Conservation (phyloP, 2,888 invertebrate genomes). For the Diarsia mendica region DNA sequence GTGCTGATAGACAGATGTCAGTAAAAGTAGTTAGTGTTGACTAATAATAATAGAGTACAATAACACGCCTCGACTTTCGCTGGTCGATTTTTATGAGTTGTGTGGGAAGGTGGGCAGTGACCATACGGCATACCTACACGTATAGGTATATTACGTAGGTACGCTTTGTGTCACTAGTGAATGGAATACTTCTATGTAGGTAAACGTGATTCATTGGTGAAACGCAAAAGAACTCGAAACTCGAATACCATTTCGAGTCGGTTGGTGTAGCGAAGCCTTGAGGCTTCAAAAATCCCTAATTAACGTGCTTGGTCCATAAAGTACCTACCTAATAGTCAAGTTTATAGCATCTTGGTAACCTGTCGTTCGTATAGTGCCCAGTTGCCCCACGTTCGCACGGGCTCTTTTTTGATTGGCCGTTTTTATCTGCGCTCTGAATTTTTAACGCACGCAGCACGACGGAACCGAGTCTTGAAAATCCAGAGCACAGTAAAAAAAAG, state of each 20-base stretch:
- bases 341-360: background rate
- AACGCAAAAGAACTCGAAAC: background rate
- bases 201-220: constrained; percentile 10
- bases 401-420: background rate
- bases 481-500: background rate
- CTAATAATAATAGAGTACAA: background rate
- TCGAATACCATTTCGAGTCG: background rate
- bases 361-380: background rate
- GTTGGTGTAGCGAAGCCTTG: background rate
- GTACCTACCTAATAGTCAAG: constrained; percentile 7
- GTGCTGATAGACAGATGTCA: background rate
- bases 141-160: constrained; percentile 4
- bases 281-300: background rate
- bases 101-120: constrained; percentile 25
- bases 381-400: background rate
- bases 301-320: background rate
- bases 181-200: background rate
- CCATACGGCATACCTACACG: background rate
- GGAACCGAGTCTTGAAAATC: background rate
- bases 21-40: constrained; percentile 30
- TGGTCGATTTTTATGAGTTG: constrained; percentile 41
- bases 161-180: too few relatives aligned
- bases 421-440: background rate
- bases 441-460: background rate
- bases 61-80: constrained; percentile 26